Evolutionary conservation across 37 sponge, comb jelly and placozoan species (phyloP).

Genomic region (Diacarnus erythraeanus): DNA sequence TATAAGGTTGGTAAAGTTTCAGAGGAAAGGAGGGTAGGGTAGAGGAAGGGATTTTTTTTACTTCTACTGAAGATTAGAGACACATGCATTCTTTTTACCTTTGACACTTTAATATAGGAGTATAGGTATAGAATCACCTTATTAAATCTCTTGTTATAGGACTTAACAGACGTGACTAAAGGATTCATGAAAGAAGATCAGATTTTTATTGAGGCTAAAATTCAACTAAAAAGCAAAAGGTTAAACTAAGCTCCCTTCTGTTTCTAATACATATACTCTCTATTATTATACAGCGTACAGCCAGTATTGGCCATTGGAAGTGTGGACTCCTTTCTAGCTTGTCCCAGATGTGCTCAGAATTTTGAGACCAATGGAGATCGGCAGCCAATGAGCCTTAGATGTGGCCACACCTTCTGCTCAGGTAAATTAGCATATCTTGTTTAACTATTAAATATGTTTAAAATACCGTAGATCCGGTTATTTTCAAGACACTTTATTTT

Average conservation of each 20-base stretch:
- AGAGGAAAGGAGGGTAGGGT: too few relatives aligned
- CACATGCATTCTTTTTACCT: too few relatives aligned
- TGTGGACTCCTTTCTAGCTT: constrained; percentile 2
- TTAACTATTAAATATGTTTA: background rate
- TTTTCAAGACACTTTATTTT: too few relatives aligned
- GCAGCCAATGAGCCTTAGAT: constrained; percentile 28
- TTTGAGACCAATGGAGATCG: constrained; percentile 15
- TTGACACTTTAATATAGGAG: too few relatives aligned
- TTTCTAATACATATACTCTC: background rate
- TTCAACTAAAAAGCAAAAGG: background rate
- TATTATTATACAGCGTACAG: background rate
- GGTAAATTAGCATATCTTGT: background rate
- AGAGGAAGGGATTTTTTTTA: too few relatives aligned
- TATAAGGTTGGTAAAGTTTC: constrained; percentile 9
- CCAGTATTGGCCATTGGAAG: background rate
- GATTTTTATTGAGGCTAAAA: constrained; percentile 15
- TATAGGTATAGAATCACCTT: too few relatives aligned
- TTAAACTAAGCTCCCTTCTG: background rate
- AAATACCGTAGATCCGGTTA: too few relatives aligned
- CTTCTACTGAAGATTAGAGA: too few relatives aligned
- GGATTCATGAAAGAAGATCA: constrained; percentile 26
- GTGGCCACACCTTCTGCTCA: constrained; percentile 50
- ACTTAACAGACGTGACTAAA: constrained; percentile 11
- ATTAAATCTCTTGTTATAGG: background rate
- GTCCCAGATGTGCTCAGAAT: constrained; percentile 10